Percentiles rank a stretch among this genome's conserved stretches.
phyloP scores from a whole-genome alignment of 1,140 invertebrate species.

The Pachyrhynchus sulphureomaculatus region DNA sequence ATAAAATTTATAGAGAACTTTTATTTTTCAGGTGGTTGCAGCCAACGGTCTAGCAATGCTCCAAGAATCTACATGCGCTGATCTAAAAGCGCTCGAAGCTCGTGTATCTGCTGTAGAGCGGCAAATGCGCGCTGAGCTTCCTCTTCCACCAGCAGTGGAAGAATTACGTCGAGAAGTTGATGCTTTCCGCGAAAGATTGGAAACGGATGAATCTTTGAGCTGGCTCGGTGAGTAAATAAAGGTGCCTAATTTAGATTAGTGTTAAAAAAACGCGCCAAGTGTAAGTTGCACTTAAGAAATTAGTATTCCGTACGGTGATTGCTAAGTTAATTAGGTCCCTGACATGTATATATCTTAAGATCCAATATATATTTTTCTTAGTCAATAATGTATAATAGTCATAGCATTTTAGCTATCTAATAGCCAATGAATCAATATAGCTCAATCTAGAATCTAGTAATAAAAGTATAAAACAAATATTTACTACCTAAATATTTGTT shows the following conservation, averaged over 20 bases:
- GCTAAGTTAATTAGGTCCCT: too few species aligned
- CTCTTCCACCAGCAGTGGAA: conserved; percentile 57
- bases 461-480: too few species aligned
- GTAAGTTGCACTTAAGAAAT: too few species aligned
- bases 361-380: too few species aligned
- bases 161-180: conserved; percentile 67
- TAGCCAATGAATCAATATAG: too few species aligned
- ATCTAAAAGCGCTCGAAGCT: conserved; percentile 54
- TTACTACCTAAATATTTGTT: too few species aligned
- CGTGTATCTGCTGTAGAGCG: conserved; percentile 64
- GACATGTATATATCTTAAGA: too few species aligned
- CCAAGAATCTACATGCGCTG: conserved; percentile 41
- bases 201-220: conserved; percentile 69
- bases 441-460: too few species aligned
- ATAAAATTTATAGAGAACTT: too few species aligned
- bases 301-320: too few species aligned
- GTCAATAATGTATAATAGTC: too few species aligned
- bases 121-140: conserved; percentile 58
- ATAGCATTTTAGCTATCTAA: too few species aligned
- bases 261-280: conserved; percentile 6
- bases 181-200: conserved; percentile 65
- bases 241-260: background rate
- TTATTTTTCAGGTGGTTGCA: conserved; percentile 54
- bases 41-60: conserved; percentile 49
- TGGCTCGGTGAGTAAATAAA: conserved; percentile 61